Base-by-base conservation (phyloP, 2,113 vertebrate species). In the Actenoides lindsayi region DNA sequence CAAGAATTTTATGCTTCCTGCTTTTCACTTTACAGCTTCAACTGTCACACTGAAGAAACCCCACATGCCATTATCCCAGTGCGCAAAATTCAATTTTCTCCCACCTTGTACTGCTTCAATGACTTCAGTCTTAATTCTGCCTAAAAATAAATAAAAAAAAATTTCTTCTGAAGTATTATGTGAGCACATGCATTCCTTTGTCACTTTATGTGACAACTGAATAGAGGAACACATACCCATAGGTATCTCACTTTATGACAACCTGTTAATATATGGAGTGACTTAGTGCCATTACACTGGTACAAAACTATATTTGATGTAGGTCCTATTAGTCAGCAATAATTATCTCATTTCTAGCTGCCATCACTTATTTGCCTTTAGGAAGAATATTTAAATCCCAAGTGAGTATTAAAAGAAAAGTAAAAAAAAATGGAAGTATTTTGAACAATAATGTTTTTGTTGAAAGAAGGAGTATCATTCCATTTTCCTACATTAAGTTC, bases 21-120 rank as follows among this genome's bases (percentile, higher is more conserved):
- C 86, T 82, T 91, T 95, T 95, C 80, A 33, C 9, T 46, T 84
- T 75, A 24, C 16, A 84, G 33, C 64, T 92, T 91, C 54, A 56
- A 48, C 68, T 89, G 67, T 63, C 83, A 77, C 60, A 56, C n/a
- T 50, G 60, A 69, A 95, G 91, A 44, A 93, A 65, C 27, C 4
- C 51, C 54, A 60, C 53, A 85, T 62, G 56, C 74, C 74, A 65
- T 96, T 93, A 86, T 94, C 94, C 87, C 57, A 75, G 63, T 50
- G 78, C 48, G 71, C 41, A 92, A 50, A 95, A 88, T 83, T 95
- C 51, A 87, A 12, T 95, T 95, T 96, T 90, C 60, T 95, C 53
- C 48, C 5, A 1, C 65, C 93, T 87, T 83, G 60, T 91, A 80
- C 75, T 95, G 76, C 81, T 96, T 91, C 91, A 86, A 30, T 93